These are phyloP conservation scores for Myotis pilosus DNA, from an alignment of 2,797 vertebrate genomes.

Conservation along the genomic window DNA sequence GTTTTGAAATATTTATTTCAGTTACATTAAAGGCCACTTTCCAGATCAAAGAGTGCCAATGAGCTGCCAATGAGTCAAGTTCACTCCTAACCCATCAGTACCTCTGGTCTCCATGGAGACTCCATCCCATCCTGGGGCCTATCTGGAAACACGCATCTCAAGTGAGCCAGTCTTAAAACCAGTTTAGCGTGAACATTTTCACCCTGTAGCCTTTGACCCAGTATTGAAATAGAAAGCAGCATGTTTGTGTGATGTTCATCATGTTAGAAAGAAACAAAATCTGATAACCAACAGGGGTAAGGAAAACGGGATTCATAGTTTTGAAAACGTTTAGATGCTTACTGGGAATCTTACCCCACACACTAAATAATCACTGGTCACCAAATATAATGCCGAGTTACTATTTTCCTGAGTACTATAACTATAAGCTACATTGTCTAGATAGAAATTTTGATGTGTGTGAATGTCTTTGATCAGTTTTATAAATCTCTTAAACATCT, in stretches of 20 bases:
- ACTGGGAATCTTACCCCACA: background rate
- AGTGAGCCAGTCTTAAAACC: background rate
- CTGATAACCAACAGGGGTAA: background rate
- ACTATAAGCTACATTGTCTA: background rate
- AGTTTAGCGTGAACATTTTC: background rate
- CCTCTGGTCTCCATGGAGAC: background rate
- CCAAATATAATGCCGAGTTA: slow-evolving; percentile 41
- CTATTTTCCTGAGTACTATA: slow-evolving; percentile 22
- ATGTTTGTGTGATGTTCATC: background rate
- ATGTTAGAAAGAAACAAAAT: slow-evolving; percentile 28
- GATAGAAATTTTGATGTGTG: background rate
- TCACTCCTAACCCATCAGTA: background rate
- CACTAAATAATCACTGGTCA: slow-evolving; percentile 24
- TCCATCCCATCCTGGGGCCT: background rate
- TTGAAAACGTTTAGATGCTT: slow-evolving; percentile 24
- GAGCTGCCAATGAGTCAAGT: background rate
- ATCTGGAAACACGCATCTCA: background rate
- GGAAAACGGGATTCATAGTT: background rate
- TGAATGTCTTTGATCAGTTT: slow-evolving; percentile 35
- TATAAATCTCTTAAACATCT: slow-evolving; percentile 4
- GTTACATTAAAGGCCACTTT: background rate
- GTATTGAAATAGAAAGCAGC: background rate
- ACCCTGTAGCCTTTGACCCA: background rate
- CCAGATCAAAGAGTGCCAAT: background rate
- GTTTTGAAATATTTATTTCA: slow-evolving; percentile 42